phyloP scores from a whole-genome alignment of 2,797 vertebrate species.

The Esox lucius region DNA sequence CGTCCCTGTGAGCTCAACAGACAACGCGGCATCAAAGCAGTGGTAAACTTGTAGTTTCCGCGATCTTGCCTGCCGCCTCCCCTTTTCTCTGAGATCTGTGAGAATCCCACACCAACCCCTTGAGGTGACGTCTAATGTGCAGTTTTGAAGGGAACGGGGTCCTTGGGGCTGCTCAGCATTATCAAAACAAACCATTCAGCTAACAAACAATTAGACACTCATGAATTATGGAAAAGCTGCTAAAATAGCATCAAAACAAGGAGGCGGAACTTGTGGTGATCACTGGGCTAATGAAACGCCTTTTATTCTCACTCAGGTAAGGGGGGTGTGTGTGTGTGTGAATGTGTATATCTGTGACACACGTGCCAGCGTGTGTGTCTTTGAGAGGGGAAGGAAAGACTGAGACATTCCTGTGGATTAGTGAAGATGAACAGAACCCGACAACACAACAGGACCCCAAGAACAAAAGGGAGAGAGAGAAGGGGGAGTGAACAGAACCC shows the following conservation, averaged over 20 bases:
- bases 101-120: constrained; percentile 63
- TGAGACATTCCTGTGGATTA: constrained; percentile 37
- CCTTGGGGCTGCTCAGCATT: constrained; percentile 69
- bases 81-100: constrained; percentile 49
- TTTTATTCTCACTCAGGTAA: constrained; percentile 45
- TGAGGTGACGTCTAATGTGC: constrained; percentile 60
- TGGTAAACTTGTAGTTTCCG: constrained; percentile 62
- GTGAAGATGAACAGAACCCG: constrained; percentile 40
- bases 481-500: background rate
- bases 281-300: constrained; percentile 60
- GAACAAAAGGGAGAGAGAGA: constrained; percentile 30
- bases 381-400: constrained; percentile 18
- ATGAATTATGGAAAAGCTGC: constrained; percentile 77
- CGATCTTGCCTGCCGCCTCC: constrained; percentile 46
- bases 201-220: constrained; percentile 79
- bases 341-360: too few species aligned
- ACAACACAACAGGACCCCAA: constrained; percentile 49
- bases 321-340: constrained; percentile 11
- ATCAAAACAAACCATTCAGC: constrained; percentile 78
- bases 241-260: constrained; percentile 67
- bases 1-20: constrained; percentile 41
- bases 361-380: background rate
- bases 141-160: constrained; percentile 58
- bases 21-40: constrained; percentile 66
- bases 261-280: constrained; percentile 53